A percentile compares a stretch with the other conserved stretches of the same genome.
Conservation (phyloP, 2,888 invertebrate genomes). For the Polymixis lichenea region DNA sequence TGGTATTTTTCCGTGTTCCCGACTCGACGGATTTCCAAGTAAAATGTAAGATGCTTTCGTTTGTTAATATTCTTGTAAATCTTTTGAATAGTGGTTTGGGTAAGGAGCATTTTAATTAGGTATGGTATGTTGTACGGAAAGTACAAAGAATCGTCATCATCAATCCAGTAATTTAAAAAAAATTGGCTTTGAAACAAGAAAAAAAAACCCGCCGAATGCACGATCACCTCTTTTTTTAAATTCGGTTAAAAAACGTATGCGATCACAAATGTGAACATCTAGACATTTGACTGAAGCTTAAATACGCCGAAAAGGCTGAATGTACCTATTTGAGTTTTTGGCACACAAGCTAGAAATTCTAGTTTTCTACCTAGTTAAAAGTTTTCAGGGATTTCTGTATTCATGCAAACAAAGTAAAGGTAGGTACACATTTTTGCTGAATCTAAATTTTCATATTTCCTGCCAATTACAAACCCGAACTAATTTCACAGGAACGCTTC, state of each 20-base stretch:
- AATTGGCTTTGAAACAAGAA: too few relatives aligned
- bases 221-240: neutral
- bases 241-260: too few relatives aligned
- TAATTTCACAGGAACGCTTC: slow-evolving; percentile 2
- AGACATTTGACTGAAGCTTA: neutral
- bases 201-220: neutral
- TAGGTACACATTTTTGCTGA: neutral
- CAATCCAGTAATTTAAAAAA: too few relatives aligned
- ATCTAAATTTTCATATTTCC: neutral
- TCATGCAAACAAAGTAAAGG: neutral
- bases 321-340: slow-evolving; percentile 1
- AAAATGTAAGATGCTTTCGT: slow-evolving; percentile 33
- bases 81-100: neutral
- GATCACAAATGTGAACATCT: neutral
- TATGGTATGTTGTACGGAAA: neutral
- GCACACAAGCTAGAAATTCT: neutral
- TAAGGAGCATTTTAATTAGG: neutral
- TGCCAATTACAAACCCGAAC: slow-evolving; percentile 7
- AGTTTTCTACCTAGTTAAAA: neutral
- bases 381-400: neutral
- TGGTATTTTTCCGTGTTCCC: slow-evolving; percentile 54
- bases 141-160: neutral
- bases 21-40: slow-evolving; percentile 44
- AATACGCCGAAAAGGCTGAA: neutral
- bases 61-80: slow-evolving; percentile 22